Conservation (phyloP, 2,113 vertebrate genomes). For the Proteles cristata region DNA sequence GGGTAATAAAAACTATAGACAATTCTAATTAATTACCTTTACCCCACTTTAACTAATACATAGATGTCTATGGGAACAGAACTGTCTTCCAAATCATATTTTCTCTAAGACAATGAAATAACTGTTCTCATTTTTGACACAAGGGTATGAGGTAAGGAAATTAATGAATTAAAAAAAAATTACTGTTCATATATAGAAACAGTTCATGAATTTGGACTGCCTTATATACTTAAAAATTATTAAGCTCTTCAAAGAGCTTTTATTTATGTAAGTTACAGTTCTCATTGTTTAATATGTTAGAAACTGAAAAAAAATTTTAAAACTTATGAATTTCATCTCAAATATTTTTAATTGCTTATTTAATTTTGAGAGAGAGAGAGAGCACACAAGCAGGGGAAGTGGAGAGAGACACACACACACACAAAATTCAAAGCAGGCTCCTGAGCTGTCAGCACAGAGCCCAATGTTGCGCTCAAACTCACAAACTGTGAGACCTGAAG, state of each 20-base stretch:
- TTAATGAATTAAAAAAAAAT: slow-evolving; percentile 47
- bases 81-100: slow-evolving; percentile 12
- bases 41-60: not conserved
- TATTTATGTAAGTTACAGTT: not conserved
- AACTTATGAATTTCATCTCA: not conserved
- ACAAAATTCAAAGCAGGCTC: too few species aligned
- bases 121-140: not conserved
- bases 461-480: too few species aligned
- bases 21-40: slow-evolving; percentile 11
- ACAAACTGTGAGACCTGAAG: too few species aligned
- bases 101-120: slow-evolving; percentile 18
- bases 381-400: too few species aligned
- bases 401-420: too few species aligned
- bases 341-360: too few species aligned
- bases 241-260: not conserved
- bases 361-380: too few species aligned
- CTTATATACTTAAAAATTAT: not conserved
- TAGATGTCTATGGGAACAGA: not conserved
- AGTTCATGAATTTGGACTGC: not conserved
- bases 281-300: slow-evolving; percentile 12
- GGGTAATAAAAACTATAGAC: not conserved
- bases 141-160: not conserved
- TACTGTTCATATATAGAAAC: not conserved
- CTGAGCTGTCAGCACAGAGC: too few species aligned
- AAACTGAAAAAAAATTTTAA: not conserved